Evolutionary conservation across 2,888 invertebrate genomes (phyloP).

Genomic region (Vannuccia rotundouncinata): DNA sequence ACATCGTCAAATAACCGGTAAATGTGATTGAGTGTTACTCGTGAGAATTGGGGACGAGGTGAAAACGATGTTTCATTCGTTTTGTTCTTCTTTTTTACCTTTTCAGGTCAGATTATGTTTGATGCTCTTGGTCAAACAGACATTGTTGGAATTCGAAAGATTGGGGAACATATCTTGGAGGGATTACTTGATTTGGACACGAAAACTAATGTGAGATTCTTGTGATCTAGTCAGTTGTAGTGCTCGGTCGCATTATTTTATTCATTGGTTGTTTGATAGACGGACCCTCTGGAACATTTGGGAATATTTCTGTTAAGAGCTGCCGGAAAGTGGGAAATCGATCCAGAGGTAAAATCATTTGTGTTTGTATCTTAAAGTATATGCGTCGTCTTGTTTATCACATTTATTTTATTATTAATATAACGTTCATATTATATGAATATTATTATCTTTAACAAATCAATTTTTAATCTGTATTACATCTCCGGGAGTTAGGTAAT

Average conservation of each 20-base stretch:
- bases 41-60: not conserved
- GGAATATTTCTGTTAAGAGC: not conserved
- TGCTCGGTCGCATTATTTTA: no score
- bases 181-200: conserved; percentile 44
- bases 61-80: no score
- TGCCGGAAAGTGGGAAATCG: not conserved
- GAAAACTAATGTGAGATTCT: not conserved
- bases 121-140: conserved; percentile 50
- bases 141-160: conserved; percentile 46
- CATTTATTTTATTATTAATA: no score
- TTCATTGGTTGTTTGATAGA: not conserved
- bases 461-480: no score
- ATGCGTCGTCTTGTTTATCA: no score
- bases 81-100: no score
- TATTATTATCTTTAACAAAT: no score
- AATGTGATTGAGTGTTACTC: not conserved
- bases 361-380: no score
- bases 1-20: conserved; percentile 50
- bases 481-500: no score
- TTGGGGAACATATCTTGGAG: conserved; percentile 46
- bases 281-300: not conserved
- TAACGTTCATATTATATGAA: no score
- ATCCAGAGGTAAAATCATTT: not conserved
- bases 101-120: conserved; percentile 52
- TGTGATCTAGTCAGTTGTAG: conserved; percentile 42